Percentiles rank a stretch among this genome's conserved stretches.
Conservation (phyloP, 2,888 invertebrate species). For the Colostygia pectinataria region DNA sequence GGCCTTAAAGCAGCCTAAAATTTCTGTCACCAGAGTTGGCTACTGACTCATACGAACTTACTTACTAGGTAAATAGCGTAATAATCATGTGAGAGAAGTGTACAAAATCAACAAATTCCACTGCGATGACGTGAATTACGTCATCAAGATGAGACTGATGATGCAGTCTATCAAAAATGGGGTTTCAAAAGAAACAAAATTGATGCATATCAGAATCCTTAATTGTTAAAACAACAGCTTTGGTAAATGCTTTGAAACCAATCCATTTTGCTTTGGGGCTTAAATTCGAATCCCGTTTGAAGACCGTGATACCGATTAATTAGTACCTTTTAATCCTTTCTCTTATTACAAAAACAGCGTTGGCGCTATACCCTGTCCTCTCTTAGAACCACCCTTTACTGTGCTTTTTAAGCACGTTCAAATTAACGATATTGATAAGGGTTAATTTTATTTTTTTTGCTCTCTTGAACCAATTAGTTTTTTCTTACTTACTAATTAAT, state of each 20-base stretch:
- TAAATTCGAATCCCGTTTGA: constrained; percentile 24
- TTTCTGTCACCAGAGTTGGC: too few species aligned
- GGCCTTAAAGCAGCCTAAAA: too few species aligned
- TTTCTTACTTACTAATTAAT: neutral
- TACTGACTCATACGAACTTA: too few species aligned
- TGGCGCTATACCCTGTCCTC: constrained; percentile 10
- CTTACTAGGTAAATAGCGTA: too few species aligned
- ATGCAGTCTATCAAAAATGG: too few species aligned
- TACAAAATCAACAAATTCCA: too few species aligned
- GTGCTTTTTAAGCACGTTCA: constrained; percentile 32
- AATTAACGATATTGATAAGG: constrained; percentile 26
- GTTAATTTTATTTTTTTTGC: constrained; percentile 9
- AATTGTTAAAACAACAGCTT: constrained; percentile 5
- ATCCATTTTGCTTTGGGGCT: constrained; percentile 24
- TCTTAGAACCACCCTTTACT: constrained; percentile 19
- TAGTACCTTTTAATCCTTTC: constrained; percentile 44
- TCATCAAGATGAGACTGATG: too few species aligned
- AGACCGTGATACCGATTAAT: constrained; percentile 37
- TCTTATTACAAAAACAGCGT: constrained; percentile 42
- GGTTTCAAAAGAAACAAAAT: neutral
- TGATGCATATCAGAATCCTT: neutral
- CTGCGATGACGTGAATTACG: too few species aligned
- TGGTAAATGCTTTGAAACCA: constrained; percentile 11
- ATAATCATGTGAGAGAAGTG: too few species aligned
- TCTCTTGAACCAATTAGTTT: constrained; percentile 7